Percentiles rank a stretch among this genome's conserved stretches.
Evolutionary conservation across 2,113 vertebrate genomes (phyloP).

Genomic region (Meleagris gallopavo): DNA sequence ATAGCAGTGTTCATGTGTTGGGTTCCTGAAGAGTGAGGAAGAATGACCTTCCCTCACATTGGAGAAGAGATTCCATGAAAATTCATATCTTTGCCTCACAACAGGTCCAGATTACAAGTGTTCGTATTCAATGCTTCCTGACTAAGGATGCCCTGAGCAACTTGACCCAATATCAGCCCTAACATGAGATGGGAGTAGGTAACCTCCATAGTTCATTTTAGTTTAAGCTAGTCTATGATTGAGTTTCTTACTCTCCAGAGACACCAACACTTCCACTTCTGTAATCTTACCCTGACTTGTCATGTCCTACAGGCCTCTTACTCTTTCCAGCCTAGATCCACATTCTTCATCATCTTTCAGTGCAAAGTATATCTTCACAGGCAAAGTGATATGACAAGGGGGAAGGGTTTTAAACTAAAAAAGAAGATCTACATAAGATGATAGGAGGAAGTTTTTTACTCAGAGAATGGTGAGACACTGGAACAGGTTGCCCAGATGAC

Average conservation of each 20-base stretch:
- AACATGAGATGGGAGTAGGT: background rate
- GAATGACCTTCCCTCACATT: background rate
- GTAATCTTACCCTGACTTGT: background rate
- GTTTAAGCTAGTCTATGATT: background rate
- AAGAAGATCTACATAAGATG: too few relatives aligned
- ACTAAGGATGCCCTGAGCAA: background rate
- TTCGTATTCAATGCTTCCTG: background rate
- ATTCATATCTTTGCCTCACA: background rate
- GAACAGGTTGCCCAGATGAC: too few relatives aligned
- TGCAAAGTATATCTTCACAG: background rate
- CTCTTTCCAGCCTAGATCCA: background rate
- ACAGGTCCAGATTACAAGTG: background rate
- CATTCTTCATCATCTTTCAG: background rate
- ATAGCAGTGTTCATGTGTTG: background rate
- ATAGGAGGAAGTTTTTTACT: too few relatives aligned
- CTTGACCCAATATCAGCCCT: background rate
- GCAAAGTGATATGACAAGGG: too few relatives aligned
- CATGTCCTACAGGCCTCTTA: background rate
- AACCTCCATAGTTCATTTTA: background rate
- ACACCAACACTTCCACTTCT: background rate
- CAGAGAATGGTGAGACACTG: too few relatives aligned
- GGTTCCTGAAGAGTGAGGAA: background rate
- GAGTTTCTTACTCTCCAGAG: background rate
- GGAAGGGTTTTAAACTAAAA: too few relatives aligned
- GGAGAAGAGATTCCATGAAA: background rate